These are phyloP conservation scores for Fragum fragum DNA, from an alignment of 2,888 invertebrate genomes.

Conservation along the genomic window DNA sequence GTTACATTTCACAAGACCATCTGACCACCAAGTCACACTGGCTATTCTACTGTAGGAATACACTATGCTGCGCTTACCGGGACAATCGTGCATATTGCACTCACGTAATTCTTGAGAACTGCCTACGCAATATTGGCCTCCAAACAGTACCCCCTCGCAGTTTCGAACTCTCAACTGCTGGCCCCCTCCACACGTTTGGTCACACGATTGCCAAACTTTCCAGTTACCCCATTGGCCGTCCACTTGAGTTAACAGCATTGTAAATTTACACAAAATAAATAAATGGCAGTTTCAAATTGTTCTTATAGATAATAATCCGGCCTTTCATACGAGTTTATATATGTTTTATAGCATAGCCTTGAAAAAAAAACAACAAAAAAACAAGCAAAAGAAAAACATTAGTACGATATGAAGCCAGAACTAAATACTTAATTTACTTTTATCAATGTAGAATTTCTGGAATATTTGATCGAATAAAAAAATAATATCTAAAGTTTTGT, in stretches of 20 bases:
- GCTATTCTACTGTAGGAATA: neutral
- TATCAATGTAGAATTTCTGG: too few species aligned
- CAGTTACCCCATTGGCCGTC: conserved; percentile 80
- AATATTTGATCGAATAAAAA: too few species aligned
- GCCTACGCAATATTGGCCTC: conserved; percentile 79
- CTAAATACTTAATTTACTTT: too few species aligned
- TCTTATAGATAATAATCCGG: too few species aligned
- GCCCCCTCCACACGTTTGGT: conserved; percentile 82
- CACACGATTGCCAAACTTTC: conserved; percentile 80
- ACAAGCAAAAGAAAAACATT: too few species aligned
- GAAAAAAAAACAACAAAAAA: too few species aligned
- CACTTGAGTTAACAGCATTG: conserved; percentile 65
- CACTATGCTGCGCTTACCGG: conserved; percentile 71
- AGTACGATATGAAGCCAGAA: too few species aligned
- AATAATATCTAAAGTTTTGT: too few species aligned
- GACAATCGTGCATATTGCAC: conserved; percentile 81
- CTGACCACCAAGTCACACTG: neutral
- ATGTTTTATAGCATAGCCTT: too few species aligned
- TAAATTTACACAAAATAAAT: too few species aligned
- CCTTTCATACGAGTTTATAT: too few species aligned
- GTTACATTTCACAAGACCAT: neutral
- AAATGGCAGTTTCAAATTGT: too few species aligned
- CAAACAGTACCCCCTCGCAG: conserved; percentile 76
- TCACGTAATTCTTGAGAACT: conserved; percentile 59
- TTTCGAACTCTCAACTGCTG: conserved; percentile 69